These are phyloP conservation scores for Hemibagrus guttatus DNA, from an alignment of 2,797 vertebrate species.

Conservation along the genomic window DNA sequence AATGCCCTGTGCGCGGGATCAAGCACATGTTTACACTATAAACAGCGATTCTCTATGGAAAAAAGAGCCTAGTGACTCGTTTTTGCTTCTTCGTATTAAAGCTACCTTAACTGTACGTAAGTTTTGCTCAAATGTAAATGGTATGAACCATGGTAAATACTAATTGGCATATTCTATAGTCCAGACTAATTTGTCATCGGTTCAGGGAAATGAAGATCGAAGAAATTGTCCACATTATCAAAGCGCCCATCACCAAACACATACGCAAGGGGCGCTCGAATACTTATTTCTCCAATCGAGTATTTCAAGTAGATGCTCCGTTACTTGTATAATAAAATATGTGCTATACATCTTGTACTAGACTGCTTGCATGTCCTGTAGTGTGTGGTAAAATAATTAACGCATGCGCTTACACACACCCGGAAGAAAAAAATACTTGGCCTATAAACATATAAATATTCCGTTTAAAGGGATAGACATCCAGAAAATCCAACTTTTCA, in stretches of 20 bases:
- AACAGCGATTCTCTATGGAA: slow-evolving; percentile 12
- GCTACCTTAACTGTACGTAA: not conserved
- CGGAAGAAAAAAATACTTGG: not conserved
- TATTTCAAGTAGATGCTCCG: slow-evolving; percentile 9
- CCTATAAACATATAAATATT: slow-evolving; percentile 12
- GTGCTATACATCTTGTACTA: not conserved
- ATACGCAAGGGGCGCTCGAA: slow-evolving; percentile 24
- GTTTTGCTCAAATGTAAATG: slow-evolving; percentile 13
- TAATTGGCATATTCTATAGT: slow-evolving; percentile 21
- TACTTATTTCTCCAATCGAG: slow-evolving; percentile 14
- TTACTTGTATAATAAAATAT: not conserved
- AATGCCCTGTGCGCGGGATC: slow-evolving; percentile 32
- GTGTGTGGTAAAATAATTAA: slow-evolving; percentile 26
- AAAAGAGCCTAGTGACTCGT: not conserved
- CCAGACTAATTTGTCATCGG: slow-evolving; percentile 42
- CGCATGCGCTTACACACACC: not conserved
- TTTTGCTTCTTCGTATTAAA: not conserved
- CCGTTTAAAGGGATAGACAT: not conserved
- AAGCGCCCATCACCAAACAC: slow-evolving; percentile 11
- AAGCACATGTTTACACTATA: slow-evolving; percentile 26
- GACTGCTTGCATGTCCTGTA: not conserved
- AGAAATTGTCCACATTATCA: slow-evolving; percentile 6
- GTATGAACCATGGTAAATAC: not conserved
- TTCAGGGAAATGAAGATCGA: slow-evolving; percentile 12
- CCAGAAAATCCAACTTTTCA: not conserved